A percentile compares a stretch with the other conserved stretches of the same genome.
Evolutionary conservation across 2,113 vertebrate species (phyloP).

Genomic region (Leucosticte australis): DNA sequence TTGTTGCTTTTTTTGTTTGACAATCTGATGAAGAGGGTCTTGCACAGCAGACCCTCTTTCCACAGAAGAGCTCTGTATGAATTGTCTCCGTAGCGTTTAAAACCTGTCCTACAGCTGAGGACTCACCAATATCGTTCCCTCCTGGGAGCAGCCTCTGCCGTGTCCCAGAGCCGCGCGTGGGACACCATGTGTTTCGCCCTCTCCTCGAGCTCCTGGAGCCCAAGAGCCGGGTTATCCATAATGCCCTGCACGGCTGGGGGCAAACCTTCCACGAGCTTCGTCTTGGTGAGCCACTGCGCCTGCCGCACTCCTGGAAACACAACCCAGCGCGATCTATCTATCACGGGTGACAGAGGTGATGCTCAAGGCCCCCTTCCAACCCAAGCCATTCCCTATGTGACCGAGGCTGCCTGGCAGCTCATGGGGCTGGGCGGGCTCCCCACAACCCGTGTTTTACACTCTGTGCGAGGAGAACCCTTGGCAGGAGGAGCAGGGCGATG

Average conservation of each 20-base stretch:
- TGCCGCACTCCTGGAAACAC: conserved; percentile 83
- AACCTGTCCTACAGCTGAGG: background rate
- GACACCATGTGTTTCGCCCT: conserved; percentile 73
- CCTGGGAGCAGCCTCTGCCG: conserved; percentile 65
- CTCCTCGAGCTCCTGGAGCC: conserved; percentile 79
- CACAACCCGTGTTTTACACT: background rate
- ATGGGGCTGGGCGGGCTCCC: background rate
- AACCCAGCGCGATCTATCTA: background rate
- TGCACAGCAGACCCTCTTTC: background rate
- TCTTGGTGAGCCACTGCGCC: conserved; percentile 93
- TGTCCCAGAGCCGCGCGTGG: conserved; percentile 86
- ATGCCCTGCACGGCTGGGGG: conserved; percentile 77
- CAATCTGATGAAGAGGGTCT: background rate
- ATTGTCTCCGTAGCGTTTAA: rapidly evolving
- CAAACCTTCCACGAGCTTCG: conserved; percentile 81
- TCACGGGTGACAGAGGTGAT: rapidly evolving
- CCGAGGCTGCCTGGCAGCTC: background rate
- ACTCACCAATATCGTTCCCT: conserved; percentile 84
- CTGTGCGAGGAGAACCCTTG: background rate
- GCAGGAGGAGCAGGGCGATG: background rate
- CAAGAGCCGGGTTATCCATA: conserved; percentile 57
- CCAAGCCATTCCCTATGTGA: background rate
- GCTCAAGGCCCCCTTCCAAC: background rate
- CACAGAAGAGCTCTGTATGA: rapidly evolving
- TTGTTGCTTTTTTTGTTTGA: background rate